Percentiles rank a stretch among this genome's conserved stretches.
Conservation (phyloP, 1,140 invertebrate species). For the Rhagoletis pomonella region DNA sequence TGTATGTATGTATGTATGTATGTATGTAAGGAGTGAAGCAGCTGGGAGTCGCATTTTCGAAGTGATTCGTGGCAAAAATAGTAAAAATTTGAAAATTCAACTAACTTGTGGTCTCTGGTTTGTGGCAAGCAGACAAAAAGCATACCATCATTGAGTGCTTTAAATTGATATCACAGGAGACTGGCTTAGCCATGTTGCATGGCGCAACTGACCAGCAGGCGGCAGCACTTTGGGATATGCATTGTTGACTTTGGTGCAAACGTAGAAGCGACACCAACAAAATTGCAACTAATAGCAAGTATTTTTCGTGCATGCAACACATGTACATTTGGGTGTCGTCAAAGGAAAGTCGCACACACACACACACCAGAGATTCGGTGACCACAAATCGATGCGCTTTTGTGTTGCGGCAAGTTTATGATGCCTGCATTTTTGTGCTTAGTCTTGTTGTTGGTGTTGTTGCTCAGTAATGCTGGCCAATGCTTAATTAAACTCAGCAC, state of each 20-base stretch:
- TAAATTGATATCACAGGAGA: constrained; percentile 25
- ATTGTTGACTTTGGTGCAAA: neutral
- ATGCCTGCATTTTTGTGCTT: too few relatives aligned
- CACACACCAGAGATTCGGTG: too few relatives aligned
- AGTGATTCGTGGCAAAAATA: neutral
- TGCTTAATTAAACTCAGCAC: neutral
- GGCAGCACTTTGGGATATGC: neutral
- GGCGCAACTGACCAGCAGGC: neutral
- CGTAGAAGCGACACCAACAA: neutral
- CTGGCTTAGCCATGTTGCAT: neutral
- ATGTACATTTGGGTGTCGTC: neutral
- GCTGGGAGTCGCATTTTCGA: neutral
- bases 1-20: too few relatives aligned
- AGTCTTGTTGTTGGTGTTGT: neutral
- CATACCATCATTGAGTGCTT: constrained; percentile 1
- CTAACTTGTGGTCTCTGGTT: constrained; percentile 8
- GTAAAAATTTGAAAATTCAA: constrained; percentile 25
- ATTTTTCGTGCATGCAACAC: neutral
- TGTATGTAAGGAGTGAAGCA: neutral
- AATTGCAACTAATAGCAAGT: neutral
- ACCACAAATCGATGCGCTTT: neutral
- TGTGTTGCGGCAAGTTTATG: neutral
- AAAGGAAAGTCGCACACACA: neutral
- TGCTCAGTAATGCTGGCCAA: neutral
- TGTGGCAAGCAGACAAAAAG: neutral